Conservation (phyloP, 2,113 vertebrate genomes). For the Psammodynastes pulverulentus region DNA sequence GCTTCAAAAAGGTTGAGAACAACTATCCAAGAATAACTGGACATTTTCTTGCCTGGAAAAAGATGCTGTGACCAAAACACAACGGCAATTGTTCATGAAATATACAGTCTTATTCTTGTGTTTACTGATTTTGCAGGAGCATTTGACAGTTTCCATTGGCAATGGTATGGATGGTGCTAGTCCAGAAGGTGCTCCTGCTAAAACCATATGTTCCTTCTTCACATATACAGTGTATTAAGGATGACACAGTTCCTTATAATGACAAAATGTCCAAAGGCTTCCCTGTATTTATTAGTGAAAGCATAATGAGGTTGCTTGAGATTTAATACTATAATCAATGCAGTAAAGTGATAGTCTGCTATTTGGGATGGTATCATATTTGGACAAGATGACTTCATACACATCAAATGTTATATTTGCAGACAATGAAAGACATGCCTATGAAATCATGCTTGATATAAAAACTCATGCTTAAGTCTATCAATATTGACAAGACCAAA, state of each 20-base stretch:
- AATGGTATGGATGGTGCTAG: neutral
- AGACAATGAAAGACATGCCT: neutral
- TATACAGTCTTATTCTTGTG: neutral
- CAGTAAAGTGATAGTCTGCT: neutral
- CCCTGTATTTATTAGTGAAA: neutral
- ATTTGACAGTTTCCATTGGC: neutral
- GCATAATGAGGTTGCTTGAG: neutral
- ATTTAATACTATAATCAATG: neutral
- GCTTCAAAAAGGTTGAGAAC: neutral
- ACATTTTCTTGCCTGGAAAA: neutral
- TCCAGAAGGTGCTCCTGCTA: neutral
- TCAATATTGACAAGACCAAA: neutral
- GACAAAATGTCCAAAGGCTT: neutral
- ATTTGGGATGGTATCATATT: neutral
- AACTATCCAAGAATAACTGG: neutral
- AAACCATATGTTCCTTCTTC: neutral
- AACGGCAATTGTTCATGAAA: neutral
- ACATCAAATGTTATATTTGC: neutral
- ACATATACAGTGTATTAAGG: neutral
- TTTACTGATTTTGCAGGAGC: neutral
- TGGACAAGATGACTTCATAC: neutral
- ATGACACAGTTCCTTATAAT: neutral
- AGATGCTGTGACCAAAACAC: neutral
- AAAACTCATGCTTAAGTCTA: neutral
- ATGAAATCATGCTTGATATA: neutral